phyloP scores from a whole-genome alignment of 2,888 invertebrate species.

The Noctua comes region DNA sequence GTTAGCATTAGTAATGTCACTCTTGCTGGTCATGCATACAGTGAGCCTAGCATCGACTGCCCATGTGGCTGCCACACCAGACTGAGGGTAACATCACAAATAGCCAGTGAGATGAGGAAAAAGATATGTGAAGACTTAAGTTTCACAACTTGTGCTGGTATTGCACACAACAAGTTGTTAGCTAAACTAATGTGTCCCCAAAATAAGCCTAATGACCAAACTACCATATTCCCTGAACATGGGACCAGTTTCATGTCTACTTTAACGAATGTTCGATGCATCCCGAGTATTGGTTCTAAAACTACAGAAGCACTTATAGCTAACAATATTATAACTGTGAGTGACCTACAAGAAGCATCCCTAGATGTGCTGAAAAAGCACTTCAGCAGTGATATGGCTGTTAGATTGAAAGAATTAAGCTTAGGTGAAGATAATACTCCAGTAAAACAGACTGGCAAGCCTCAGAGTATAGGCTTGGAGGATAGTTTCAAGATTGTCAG shows the following conservation, averaged over 20 bases:
- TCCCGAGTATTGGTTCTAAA: conserved; percentile 94
- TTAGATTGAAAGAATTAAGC: conserved; percentile 92
- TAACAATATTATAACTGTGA: conserved; percentile 92
- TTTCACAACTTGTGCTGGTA: conserved; percentile 95
- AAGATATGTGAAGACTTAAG: conserved; percentile 92
- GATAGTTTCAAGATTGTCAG: conserved; percentile 94
- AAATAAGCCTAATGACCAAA: conserved; percentile 96
- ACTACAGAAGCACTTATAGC: conserved; percentile 92
- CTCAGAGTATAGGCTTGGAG: conserved; percentile 95
- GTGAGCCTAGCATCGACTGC: conserved; percentile 90
- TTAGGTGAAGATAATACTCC: conserved; percentile 93
- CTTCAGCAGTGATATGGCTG: conserved; percentile 93
- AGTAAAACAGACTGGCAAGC: conserved; percentile 94
- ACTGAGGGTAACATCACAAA: conserved; percentile 92
- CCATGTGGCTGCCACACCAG: conserved; percentile 94
- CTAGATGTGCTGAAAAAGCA: conserved; percentile 91
- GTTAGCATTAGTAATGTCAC: conserved; percentile 76
- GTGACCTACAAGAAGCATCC: conserved; percentile 92
- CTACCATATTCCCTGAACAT: conserved; percentile 93
- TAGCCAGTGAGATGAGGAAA: conserved; percentile 94
- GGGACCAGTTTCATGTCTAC: conserved; percentile 92
- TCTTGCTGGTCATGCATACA: conserved; percentile 91
- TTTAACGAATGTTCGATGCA: conserved; percentile 90
- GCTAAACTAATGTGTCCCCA: conserved; percentile 94
- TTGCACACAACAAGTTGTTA: conserved; percentile 95